A percentile compares a stretch with the other conserved stretches of the same genome.
Evolutionary conservation across 2,113 vertebrate genomes (phyloP).

Genomic region (Phyllopteryx taeniolatus): DNA sequence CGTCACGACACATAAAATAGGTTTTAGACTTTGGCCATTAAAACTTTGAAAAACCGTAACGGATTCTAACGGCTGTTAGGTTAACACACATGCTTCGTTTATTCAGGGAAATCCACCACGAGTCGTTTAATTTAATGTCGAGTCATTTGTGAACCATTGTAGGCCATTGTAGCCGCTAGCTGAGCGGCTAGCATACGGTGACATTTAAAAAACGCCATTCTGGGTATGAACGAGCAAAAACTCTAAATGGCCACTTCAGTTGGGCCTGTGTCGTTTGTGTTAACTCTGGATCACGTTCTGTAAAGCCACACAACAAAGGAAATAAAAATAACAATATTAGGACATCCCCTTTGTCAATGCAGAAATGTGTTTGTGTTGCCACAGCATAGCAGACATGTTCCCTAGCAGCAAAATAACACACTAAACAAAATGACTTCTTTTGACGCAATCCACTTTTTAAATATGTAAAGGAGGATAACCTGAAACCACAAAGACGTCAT

Average conservation of each 20-base stretch:
- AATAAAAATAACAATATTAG: not conserved
- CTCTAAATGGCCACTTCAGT: not conserved
- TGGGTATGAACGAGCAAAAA: not conserved
- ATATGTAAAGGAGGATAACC: not conserved
- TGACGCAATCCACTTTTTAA: not conserved
- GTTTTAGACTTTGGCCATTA: slow-evolving; percentile 35
- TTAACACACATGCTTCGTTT: not conserved
- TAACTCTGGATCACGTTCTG: no score
- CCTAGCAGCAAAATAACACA: not conserved
- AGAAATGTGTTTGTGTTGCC: not conserved
- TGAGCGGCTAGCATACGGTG: not conserved
- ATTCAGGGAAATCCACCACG: not conserved
- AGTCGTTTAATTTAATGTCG: not conserved
- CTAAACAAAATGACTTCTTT: not conserved
- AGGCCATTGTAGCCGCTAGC: not conserved
- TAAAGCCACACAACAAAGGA: not conserved
- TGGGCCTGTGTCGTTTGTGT: not conserved
- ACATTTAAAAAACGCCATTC: not conserved
- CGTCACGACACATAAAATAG: slow-evolving; percentile 51
- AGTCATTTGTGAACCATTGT: not conserved
- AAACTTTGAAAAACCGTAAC: no score
- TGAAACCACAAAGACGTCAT: not conserved
- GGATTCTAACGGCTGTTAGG: not conserved
- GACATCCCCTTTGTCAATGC: not conserved
- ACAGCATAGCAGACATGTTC: not conserved